Evolutionary conservation across 2,888 invertebrate species (phyloP).

Genomic region (Diarsia rubi): DNA sequence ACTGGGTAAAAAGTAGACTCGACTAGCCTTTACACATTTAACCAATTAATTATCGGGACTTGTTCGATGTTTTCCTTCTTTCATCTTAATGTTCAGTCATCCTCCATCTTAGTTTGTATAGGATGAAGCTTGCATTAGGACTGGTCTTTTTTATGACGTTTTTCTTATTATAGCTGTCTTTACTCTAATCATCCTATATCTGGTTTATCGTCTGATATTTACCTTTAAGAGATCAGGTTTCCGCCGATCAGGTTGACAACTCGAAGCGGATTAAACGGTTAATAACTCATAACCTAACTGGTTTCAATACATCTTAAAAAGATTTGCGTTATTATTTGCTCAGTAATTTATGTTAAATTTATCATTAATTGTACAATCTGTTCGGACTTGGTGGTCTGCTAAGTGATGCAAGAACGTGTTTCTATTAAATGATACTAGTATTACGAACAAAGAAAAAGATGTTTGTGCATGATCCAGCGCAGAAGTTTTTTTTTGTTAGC

Average conservation of each 20-base stretch:
- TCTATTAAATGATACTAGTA: constrained; percentile 31
- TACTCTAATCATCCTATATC: not conserved
- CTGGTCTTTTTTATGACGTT: constrained; percentile 8
- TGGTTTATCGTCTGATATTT: constrained; percentile 6
- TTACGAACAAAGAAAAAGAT: not conserved
- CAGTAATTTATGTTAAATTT: constrained; percentile 20
- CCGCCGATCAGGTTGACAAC: constrained; percentile 20
- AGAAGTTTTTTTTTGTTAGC: not conserved
- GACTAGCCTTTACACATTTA: not conserved
- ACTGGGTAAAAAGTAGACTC: not conserved
- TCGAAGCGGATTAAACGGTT: not conserved
- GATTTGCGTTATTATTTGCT: constrained; percentile 45
- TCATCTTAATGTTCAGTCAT: not conserved
- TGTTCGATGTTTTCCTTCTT: not conserved
- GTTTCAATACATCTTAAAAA: constrained; percentile 27
- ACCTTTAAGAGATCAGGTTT: constrained; percentile 30
- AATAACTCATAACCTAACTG: not conserved
- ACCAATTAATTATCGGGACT: no score
- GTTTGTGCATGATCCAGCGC: not conserved
- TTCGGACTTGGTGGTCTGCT: constrained; percentile 1
- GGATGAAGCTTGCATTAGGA: not conserved
- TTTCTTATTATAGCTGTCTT: constrained; percentile 2
- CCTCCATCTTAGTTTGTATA: not conserved
- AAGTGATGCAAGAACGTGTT: constrained; percentile 52
- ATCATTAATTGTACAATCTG: constrained; percentile 30